Evolutionary conservation across 2,888 invertebrate genomes (phyloP), one percentile per base, ranked within the genome.

Genomic region (Biston betularia): DNA sequence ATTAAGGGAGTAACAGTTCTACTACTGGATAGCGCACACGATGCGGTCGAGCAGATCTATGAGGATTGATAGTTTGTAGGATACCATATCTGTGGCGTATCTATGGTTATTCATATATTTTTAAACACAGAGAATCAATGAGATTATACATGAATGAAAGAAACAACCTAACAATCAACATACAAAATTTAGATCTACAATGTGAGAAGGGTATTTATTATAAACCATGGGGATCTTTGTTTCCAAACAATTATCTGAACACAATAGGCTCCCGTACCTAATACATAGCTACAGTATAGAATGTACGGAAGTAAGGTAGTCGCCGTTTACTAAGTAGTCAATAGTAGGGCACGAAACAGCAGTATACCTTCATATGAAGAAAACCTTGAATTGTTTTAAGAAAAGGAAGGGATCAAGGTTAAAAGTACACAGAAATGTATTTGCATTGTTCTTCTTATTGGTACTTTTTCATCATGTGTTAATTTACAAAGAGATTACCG

Each of bases 241-340:
- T 52, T 62, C 3, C 58, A n/a, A 55, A 44, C 53, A 34, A 62
- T 57, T 66, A 34, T 42, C 44, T 15, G 40, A 61, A 60, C 14
- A 66, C 66, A 66, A 66, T 66, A 34, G 57, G 24, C 45, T 50
- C 50, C 6, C 10, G 46, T n/a, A 42, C 9, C 10, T n/a, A 54
- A 35, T 38, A 49, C 58, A 57, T 48, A 35, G 8, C 7, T 57
- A 38, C 14, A 38, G 34, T n/a, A 55, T 48, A 57, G 72, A 77
- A 79, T 78, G 80, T 76, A 74, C 78, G 80, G 81, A 80, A 81
- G 69, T 70, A 54, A 55, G 44, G 58, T 56, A 60, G 56, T 71
- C 45, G 40, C 38, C 8, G 46, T 61, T 63, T 44, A 34, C 52
- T 42, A 54, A 24, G 24, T 24, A 24, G 24, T 24, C 24, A 24